Evolutionary conservation across 2,888 invertebrate genomes (phyloP).

Genomic region (Erebia ligea): DNA sequence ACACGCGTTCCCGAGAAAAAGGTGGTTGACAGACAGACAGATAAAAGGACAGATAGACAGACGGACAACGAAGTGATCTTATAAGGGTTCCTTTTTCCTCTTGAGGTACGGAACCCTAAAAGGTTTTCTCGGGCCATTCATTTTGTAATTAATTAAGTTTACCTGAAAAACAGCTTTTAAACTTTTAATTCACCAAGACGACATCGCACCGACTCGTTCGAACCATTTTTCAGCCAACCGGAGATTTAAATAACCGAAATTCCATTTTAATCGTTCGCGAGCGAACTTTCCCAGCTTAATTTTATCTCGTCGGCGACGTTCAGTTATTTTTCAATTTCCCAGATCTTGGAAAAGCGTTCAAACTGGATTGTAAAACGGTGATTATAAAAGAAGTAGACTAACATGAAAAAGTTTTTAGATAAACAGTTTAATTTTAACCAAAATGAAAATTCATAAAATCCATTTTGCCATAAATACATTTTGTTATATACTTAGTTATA

Average conservation of each 20-base stretch:
- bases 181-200: constrained; percentile 1
- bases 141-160: background rate
- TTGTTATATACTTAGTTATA: too few species aligned
- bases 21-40: too few species aligned
- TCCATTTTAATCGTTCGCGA: constrained; percentile 31
- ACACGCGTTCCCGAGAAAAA: too few species aligned
- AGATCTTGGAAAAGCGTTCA: constrained; percentile 58
- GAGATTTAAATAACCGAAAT: constrained; percentile 29
- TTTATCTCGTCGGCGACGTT: constrained; percentile 65
- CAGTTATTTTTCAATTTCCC: constrained; percentile 80
- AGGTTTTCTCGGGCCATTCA: too few species aligned
- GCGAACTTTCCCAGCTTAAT: constrained; percentile 61
- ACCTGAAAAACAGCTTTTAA: constrained; percentile 3
- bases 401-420: too few species aligned
- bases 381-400: constrained; percentile 52
- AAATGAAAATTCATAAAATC: too few species aligned
- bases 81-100: too few species aligned
- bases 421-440: too few species aligned
- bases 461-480: too few species aligned
- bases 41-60: too few species aligned
- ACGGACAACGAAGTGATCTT: too few species aligned
- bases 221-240: constrained; percentile 20
- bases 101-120: too few species aligned
- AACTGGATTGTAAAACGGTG: constrained; percentile 63
- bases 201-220: background rate